Evolutionary conservation across 1,140 invertebrate genomes (phyloP).

Genomic region (Ditylenchus dipsaci): DNA sequence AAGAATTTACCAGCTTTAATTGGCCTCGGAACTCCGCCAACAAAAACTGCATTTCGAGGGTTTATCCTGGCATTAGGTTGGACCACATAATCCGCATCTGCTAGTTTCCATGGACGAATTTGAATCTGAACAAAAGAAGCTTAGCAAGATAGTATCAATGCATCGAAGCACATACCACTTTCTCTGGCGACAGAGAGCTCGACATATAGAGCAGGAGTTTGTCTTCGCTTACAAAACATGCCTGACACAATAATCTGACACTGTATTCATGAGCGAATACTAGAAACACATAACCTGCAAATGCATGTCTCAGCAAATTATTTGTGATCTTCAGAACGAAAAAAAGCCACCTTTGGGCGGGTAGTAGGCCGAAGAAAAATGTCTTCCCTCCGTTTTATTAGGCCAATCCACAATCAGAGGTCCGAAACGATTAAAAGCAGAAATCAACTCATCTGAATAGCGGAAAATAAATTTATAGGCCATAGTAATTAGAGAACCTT

Average conservation of each 20-base stretch:
- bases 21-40: constrained; percentile 93
- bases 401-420: constrained; percentile 96
- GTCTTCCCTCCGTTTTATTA: constrained; percentile 55
- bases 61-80: constrained; percentile 94
- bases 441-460: not conserved
- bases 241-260: constrained; percentile 87
- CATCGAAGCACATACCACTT: constrained; percentile 10
- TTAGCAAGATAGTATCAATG: not conserved
- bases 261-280: constrained; percentile 84
- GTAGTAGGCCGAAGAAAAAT: constrained; percentile 5
- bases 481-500: constrained; percentile 96
- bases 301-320: not conserved
- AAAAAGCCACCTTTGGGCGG: not conserved
- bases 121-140: constrained; percentile 69
- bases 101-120: constrained; percentile 87
- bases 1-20: constrained; percentile 74
- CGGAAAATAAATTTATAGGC: not conserved
- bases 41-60: constrained; percentile 95
- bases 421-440: constrained; percentile 67
- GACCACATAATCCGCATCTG: constrained; percentile 93
- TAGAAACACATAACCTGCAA: constrained; percentile 65
- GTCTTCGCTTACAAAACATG: constrained; percentile 93
- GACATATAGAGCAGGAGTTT: constrained; percentile 96
- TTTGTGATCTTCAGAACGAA: not conserved
- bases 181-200: constrained; percentile 66